A percentile compares a stretch with the other conserved stretches of the same genome.
phyloP scores from a whole-genome alignment of 2,797 vertebrate species.

The Anabacerthia variegaticeps region DNA sequence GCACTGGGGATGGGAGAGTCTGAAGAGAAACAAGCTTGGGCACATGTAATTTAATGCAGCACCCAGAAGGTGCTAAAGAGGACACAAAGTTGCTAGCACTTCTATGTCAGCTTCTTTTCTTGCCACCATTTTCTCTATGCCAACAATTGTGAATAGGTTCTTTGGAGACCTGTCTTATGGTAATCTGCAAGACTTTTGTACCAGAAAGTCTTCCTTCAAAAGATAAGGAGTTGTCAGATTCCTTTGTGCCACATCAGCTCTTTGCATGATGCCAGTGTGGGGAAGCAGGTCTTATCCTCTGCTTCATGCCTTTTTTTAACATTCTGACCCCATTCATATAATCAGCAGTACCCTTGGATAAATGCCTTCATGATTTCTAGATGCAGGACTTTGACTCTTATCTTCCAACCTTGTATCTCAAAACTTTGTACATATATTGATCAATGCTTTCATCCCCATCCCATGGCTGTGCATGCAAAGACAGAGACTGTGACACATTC shows the following conservation, averaged over 20 bases:
- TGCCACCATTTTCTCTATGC: background rate
- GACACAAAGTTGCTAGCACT: background rate
- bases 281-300: background rate
- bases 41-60: background rate
- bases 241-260: background rate
- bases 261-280: background rate
- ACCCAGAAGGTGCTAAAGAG: background rate
- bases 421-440: background rate
- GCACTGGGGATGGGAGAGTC: background rate
- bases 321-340: background rate
- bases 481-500: background rate
- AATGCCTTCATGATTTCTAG: background rate
- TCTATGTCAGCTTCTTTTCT: background rate
- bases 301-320: background rate
- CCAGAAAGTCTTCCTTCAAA: background rate
- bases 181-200: background rate
- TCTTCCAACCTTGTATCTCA: background rate
- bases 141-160: background rate
- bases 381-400: background rate
- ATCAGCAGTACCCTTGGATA: background rate
- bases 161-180: fast-evolving
- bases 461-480: background rate
- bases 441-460: background rate
- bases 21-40: background rate
- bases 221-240: background rate